Evolutionary conservation across 2,797 vertebrate species (phyloP), one percentile per base, ranked within the genome.

Genomic region (Triplophysa yarkandensis): DNA sequence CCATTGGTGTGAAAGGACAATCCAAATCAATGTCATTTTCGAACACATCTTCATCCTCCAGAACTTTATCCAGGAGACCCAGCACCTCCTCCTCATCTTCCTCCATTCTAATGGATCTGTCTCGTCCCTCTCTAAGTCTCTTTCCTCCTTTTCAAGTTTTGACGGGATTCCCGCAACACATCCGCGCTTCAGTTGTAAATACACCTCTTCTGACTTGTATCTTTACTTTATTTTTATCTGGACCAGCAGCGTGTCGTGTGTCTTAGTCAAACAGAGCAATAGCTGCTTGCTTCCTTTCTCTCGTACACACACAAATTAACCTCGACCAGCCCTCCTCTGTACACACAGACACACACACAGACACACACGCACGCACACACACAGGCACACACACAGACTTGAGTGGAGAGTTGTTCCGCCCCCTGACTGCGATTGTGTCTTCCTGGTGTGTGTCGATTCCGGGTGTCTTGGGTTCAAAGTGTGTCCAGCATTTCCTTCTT

Each of bases 41-140:
- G 89, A 92, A 93, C 83, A 90, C 84, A 82, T 94, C 93, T 88
- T 95, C 93, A 78, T 94, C 94, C 84, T 98, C 94, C 84, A 99
- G 91, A 84, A 98, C 93, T 88, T 93, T 95, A 88, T 99, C 95
- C 93, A 98, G 87, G 84, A 93, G 93, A 84, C 95, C 88, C 81
- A 98, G 92, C 83, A 92, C 96, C 88, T 96, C 95, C 87, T 98
- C 96, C 86, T 98, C 96, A 85, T 96, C 96, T 83, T 97, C 95
- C 87, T 95, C 94, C 95, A 96, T 92, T 41, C 70, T 74, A 62
- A 30, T 16, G 19, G 25, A 60, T 9, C 34, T 34, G 23, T 16
- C 55, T 61, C n/a, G 14, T 30, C 60, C 28, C 61, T 43, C 36
- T 9, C 46, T 43, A 0, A 5, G 25, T 52, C 43, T 32, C n/a